Evolutionary conservation across 1,140 invertebrate genomes (phyloP), one percentile per base, ranked within the genome.

Genomic region (Bombus pyrosoma): DNA sequence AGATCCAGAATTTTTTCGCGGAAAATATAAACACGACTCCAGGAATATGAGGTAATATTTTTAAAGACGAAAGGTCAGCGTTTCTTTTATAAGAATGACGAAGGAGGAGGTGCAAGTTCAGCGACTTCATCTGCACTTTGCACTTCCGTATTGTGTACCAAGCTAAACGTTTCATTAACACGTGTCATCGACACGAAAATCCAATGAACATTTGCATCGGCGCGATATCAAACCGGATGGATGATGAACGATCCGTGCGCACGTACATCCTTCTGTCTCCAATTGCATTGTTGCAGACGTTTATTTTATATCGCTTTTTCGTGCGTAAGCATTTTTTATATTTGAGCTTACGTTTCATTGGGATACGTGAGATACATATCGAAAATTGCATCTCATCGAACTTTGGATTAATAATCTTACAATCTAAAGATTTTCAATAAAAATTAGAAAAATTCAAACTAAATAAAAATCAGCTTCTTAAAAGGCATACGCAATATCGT

Each of bases 171-270:
- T 90, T 78, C 81, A 85, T 83, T 90, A 86, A 66, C 85, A 87
- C 78, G 87, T 87, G 90, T 90, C 89, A 88, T 81, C 87, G 87
- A 88, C 90, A 84, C 89, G 66, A 71, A 85, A 47, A 86, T 81
- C 79, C 43, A 15, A 62, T 53, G 79, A 57, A 66, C 78, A 72
- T 89, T 80, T 73, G 76, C 64, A 78, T 78, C 39, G 77, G 25
- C 39, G 68, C 28, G 81, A 28, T 86, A 89, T 86, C 72, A 79
- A 83, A 79, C 73, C 10, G 62, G 75, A 71, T 83, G 77, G 72
- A 71, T 83, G 77, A 87, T 72, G 68, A 85, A 87, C 62, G 81
- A 83, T 88, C 85, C 68, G 77, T 72, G 72, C 77, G 85, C 88
- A 78, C 86, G 85, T 85, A 81, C 76, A 84, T 90, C 81, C 76